Evolutionary conservation across 2,888 invertebrate genomes (phyloP).

Genomic region (Dryococelus australis): DNA sequence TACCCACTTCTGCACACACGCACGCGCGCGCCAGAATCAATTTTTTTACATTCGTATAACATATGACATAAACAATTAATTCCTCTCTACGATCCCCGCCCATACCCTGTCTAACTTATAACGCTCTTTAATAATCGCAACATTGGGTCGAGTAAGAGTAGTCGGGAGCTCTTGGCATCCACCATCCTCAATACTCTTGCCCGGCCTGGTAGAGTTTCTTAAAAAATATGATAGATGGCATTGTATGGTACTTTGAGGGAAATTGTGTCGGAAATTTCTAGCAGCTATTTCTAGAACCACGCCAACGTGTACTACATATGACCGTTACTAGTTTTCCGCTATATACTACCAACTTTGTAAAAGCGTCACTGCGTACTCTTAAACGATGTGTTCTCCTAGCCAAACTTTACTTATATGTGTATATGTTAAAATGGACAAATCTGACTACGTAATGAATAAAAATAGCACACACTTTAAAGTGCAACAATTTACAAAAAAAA

Average conservation of each 20-base stretch:
- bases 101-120: background rate
- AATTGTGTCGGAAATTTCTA: background rate
- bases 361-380: constrained; percentile 17
- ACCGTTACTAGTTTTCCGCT: constrained; percentile 11
- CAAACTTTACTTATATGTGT: background rate
- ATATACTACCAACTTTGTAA: background rate
- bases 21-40: background rate
- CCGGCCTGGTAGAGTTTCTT: background rate
- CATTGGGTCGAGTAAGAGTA: background rate
- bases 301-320: background rate
- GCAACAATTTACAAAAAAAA: too few relatives aligned
- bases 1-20: background rate
- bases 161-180: background rate
- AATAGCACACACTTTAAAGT: too few relatives aligned
- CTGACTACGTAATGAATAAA: too few relatives aligned
- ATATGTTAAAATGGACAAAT: too few relatives aligned
- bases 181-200: background rate
- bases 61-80: background rate
- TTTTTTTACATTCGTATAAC: background rate
- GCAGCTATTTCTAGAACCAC: background rate
- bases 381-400: constrained; percentile 12
- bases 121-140: background rate
- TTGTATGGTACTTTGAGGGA: background rate
- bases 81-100: background rate
- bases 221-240: background rate